These are phyloP conservation scores for Oceanodroma tethys DNA, from an alignment of 2,113 vertebrate genomes.

Conservation along the genomic window DNA sequence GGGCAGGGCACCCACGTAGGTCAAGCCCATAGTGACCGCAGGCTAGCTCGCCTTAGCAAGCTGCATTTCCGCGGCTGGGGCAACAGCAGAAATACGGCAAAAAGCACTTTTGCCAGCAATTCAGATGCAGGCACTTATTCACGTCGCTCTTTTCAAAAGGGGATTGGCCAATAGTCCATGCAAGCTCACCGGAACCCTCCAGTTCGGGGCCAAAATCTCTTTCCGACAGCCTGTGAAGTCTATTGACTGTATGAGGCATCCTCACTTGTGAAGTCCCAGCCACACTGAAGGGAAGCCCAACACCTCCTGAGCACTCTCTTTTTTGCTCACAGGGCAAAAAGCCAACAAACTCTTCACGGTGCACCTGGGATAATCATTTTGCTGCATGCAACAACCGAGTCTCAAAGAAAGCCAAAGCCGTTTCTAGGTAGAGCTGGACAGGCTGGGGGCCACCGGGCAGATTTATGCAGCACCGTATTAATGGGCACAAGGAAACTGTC, in stretches of 20 bases:
- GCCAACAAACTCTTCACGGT: neutral
- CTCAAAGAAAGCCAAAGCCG: neutral
- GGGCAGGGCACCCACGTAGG: neutral
- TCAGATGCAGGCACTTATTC: neutral
- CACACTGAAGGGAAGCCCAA: neutral
- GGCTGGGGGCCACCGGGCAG: neutral
- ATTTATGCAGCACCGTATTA: neutral
- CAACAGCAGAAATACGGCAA: neutral
- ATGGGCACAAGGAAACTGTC: neutral
- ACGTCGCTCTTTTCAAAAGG: neutral
- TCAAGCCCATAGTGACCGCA: fast-evolving
- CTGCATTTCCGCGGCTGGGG: fast-evolving
- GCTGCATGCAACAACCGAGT: neutral
- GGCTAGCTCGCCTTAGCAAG: neutral
- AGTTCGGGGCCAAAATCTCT: neutral
- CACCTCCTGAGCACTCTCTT: neutral
- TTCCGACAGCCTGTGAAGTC: neutral
- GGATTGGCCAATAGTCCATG: neutral
- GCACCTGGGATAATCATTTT: neutral
- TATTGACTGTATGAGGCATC: neutral
- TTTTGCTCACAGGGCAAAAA: neutral
- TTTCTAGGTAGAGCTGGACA: neutral
- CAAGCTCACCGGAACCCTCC: neutral
- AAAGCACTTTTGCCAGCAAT: neutral
- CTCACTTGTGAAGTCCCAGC: neutral